Conservation (phyloP, 1,140 invertebrate species). For the Ganaspis sp. region DNA sequence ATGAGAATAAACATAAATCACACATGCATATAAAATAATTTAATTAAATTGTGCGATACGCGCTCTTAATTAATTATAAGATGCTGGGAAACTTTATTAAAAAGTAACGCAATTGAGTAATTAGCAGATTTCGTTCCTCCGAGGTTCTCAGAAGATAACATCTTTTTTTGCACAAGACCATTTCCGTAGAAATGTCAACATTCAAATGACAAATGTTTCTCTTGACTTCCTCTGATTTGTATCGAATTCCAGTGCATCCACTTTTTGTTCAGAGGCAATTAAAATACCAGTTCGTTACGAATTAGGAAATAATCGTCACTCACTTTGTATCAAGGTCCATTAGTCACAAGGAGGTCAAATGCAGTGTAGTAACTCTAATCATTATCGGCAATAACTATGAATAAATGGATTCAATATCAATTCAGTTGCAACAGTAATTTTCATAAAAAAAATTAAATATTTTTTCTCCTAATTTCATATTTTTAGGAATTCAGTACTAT, state of each 20-base stretch:
- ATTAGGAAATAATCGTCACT: slow-evolving; percentile 14
- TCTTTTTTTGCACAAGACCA: neutral
- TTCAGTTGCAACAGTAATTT: neutral
- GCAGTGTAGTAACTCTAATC: neutral
- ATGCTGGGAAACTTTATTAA: neutral
- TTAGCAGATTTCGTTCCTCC: neutral
- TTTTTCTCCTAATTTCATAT: no score
- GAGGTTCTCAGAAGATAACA: neutral
- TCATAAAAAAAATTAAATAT: slow-evolving; percentile 8
- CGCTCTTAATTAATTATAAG: neutral
- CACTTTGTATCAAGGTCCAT: slow-evolving; percentile 9
- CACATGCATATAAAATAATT: no score
- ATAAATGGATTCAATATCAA: neutral
- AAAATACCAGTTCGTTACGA: slow-evolving; percentile 1
- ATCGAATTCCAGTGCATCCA: slow-evolving; percentile 3
- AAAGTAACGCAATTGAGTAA: slow-evolving; percentile 1
- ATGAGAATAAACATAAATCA: no score
- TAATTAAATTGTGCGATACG: neutral
- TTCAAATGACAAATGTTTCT: slow-evolving; percentile 6
- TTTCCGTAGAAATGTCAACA: neutral
- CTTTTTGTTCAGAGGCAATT: neutral
- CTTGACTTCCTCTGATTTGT: neutral
- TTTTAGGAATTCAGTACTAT: no score
- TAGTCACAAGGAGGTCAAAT: neutral
- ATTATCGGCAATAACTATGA: neutral